Evolutionary conservation across 2,888 invertebrate species (phyloP).

Genomic region (Koerneria pararmatus): DNA sequence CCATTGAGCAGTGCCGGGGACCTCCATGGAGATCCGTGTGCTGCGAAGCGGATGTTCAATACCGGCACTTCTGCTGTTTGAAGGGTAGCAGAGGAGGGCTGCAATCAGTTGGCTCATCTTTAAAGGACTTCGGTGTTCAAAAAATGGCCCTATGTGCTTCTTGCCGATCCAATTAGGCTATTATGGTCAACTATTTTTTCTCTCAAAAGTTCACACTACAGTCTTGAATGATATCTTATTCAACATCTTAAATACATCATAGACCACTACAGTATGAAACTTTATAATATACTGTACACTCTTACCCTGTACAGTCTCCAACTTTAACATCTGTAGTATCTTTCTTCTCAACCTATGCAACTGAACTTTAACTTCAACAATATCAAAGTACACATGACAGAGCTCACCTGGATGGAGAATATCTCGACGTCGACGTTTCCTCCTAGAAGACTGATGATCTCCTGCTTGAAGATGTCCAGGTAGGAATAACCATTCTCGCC

Average conservation of each 20-base stretch:
- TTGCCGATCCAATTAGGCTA: too few species aligned
- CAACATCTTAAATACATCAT: too few species aligned
- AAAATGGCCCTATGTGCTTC: too few species aligned
- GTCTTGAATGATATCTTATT: too few species aligned
- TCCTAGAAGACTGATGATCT: constrained; percentile 77
- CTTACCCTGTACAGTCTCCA: too few species aligned
- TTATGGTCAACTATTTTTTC: too few species aligned
- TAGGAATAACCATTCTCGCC: constrained; percentile 32
- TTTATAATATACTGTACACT: too few species aligned
- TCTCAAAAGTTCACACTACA: too few species aligned
- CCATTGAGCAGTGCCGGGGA: constrained; percentile 13
- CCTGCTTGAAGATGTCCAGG: constrained; percentile 36
- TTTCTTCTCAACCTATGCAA: too few species aligned
- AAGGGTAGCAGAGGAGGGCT: constrained; percentile 41
- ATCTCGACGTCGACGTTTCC: constrained; percentile 76
- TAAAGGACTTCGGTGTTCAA: neutral
- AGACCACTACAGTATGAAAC: too few species aligned
- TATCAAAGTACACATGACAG: neutral
- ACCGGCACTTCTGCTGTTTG: constrained; percentile 44
- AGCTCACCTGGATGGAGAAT: constrained; percentile 79
- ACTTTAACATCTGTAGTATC: too few species aligned
- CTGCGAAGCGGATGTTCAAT: constrained; percentile 55
- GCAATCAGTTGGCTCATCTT: neutral
- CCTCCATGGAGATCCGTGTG: constrained; percentile 35
- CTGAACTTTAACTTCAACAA: too few species aligned